A percentile compares a stretch with the other conserved stretches of the same genome.
These are phyloP conservation scores for Lucilia sericata DNA, from an alignment of 1,140 invertebrate species.

Conservation along the genomic window DNA sequence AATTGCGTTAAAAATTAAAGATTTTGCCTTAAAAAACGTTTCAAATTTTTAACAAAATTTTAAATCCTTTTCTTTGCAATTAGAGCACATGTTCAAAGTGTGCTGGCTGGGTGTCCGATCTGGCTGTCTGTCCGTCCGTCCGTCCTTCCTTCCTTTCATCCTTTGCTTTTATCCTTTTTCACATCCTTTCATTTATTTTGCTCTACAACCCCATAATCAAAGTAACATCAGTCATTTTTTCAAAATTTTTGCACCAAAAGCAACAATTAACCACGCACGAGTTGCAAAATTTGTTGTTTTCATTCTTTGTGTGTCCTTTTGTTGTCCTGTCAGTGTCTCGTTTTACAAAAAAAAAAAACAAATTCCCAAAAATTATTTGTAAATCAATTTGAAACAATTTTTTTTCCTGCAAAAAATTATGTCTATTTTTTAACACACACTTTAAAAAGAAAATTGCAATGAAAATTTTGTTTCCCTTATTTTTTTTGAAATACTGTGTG, in stretches of 20 bases:
- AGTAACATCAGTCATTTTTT: conserved; percentile 29
- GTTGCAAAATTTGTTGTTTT: not conserved
- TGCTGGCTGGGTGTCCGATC: not conserved
- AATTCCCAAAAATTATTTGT: too few species aligned
- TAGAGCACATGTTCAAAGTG: conserved; percentile 38
- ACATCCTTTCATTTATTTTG: conserved; percentile 41
- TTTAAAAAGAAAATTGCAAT: not conserved
- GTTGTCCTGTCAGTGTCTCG: conserved; percentile 32
- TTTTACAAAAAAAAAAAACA: not conserved
- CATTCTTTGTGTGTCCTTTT: conserved; percentile 24
- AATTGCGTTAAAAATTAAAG: conserved; percentile 31
- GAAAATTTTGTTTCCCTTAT: not conserved
- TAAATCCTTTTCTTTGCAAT: conserved; percentile 37
- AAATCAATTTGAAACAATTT: not conserved
- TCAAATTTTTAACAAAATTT: conserved; percentile 25
- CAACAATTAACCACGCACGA: conserved; percentile 45
- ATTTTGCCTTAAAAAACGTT: conserved; percentile 32
- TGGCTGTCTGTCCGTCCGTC: too few species aligned
- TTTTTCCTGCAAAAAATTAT: conserved; percentile 28
- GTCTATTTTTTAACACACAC: conserved; percentile 33
- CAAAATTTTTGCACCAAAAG: conserved; percentile 27
- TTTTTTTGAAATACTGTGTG: not conserved
- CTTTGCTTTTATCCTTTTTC: conserved; percentile 27
- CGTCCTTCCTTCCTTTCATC: too few species aligned
- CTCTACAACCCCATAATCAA: conserved; percentile 42